Base-by-base conservation (phyloP, 2,888 invertebrate genomes). In the Marronus borbonicus region DNA sequence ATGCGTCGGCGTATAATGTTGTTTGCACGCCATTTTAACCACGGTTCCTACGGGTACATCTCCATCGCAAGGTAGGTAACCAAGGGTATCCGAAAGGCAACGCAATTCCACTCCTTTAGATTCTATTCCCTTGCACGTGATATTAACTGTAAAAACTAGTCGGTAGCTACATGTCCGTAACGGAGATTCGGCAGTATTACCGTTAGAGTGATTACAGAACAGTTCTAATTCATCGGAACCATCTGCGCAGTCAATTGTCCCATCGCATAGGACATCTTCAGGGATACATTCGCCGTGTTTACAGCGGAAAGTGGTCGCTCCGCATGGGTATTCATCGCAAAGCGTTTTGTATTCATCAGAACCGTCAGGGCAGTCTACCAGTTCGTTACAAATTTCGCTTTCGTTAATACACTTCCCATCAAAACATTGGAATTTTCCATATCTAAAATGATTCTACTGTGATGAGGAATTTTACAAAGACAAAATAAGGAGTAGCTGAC, bases 1-100 rank as follows among this genome's bases (percentile, higher is more conserved):
- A 7, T 1, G 17, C 8, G 55, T 4, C 8, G 55, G 55, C 2
- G 85, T 83, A 79, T 89, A 89, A 80, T 85, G 87, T 1, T 84
- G 83, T 17, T 86, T 87, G 78, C 89, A 89, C 77, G 87, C 84
- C 50, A 87, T 83, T 1, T 82, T 81, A 1, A 84, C 87, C 1
- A 82, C 82, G 3, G 89, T 87, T 10, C 88, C 88, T 14, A 86
- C 82, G 28, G 87, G 85, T 17, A 87, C 80, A 0, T 86, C 81
- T 20, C 80, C 79, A 76, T 87, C 81, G 79, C 89, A 89, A 7
- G 86, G 78, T 49, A 88, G 77, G 83, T 85, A 85, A 4, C 86
- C 87, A 66, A 85, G 80, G 44, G 81, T 81, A n/a, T 81, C 69
- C 44, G 85, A 82, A 80, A 86, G 82, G 79, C 89, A 89, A 14